A percentile compares a stretch with the other conserved stretches of the same genome.
These are phyloP conservation scores for Catocala nupta DNA, from an alignment of 2,888 invertebrate species.

Conservation along the genomic window DNA sequence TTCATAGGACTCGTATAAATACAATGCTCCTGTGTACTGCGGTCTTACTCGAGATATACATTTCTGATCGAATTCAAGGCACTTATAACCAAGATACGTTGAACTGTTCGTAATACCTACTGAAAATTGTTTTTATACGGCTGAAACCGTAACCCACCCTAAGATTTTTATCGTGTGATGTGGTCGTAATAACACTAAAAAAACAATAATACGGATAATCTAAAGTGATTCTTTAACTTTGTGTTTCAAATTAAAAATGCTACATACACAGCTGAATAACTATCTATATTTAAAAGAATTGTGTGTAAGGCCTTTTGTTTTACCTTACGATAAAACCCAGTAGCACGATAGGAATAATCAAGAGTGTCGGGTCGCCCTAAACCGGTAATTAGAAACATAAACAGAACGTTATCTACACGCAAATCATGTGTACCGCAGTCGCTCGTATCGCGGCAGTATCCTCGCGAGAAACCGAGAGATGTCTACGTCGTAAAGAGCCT, in stretches of 20 bases:
- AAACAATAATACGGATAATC: no score
- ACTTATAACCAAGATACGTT: neutral
- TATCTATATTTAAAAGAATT: no score
- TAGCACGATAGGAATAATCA: constrained; percentile 8
- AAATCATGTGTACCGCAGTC: constrained; percentile 62
- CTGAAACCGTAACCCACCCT: no score
- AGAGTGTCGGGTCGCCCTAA: constrained; percentile 16
- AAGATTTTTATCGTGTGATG: no score
- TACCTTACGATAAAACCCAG: no score
- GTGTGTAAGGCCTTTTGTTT: no score
- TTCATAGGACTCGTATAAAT: constrained; percentile 31
- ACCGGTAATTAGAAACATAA: constrained; percentile 42
- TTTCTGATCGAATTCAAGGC: neutral
- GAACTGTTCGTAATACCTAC: no score
- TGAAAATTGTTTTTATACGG: no score
- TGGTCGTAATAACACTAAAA: no score
- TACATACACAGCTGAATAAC: no score
- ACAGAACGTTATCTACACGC: constrained; percentile 44
- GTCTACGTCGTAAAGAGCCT: constrained; percentile 54
- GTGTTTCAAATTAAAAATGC: no score
- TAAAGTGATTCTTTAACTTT: no score
- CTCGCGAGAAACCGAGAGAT: constrained; percentile 63
- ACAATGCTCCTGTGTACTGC: constrained; percentile 14
- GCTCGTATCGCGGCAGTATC: constrained; percentile 69
- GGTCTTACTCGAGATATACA: constrained; percentile 19